Percentiles rank a stretch among this genome's conserved stretches.
phyloP scores from a whole-genome alignment of 1,140 invertebrate species.

The Drosophila ironensis region DNA sequence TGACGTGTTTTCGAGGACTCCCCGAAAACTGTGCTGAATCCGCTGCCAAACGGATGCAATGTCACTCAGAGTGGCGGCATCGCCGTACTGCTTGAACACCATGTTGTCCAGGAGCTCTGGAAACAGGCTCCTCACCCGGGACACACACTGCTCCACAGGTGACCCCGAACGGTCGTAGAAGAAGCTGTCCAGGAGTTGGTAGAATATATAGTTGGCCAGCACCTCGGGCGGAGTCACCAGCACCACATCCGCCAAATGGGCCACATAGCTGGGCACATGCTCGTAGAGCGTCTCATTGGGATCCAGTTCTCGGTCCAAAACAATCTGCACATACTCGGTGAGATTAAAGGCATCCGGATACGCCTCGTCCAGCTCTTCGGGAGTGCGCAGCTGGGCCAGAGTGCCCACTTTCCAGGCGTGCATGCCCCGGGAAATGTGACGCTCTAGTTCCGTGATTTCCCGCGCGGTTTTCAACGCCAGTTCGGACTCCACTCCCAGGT shows the following conservation, averaged over 20 bases:
- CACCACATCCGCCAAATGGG: conserved; percentile 32
- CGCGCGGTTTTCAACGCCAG: conserved; percentile 28
- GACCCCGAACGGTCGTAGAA: conserved; percentile 32
- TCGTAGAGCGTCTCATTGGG: conserved; percentile 47
- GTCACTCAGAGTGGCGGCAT: conserved; percentile 33
- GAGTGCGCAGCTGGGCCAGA: conserved; percentile 23
- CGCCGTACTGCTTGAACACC: conserved; percentile 45
- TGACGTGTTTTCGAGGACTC: conserved; percentile 18
- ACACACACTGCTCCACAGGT: conserved; percentile 43
- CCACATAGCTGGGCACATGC: conserved; percentile 54
- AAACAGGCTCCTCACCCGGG: conserved; percentile 37
- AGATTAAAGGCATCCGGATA: conserved; percentile 44
- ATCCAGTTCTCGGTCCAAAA: conserved; percentile 37
- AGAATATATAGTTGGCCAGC: conserved; percentile 63
- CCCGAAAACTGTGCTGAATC: conserved; percentile 48
- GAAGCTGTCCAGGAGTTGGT: conserved; percentile 56
- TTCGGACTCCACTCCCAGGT: conserved; percentile 31
- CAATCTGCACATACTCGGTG: conserved; percentile 43
- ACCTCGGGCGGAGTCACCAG: conserved; percentile 1
- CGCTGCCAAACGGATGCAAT: conserved; percentile 54
- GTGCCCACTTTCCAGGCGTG: conserved; percentile 24
- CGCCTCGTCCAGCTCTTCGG: conserved; percentile 17
- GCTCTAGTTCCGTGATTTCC: conserved; percentile 51
- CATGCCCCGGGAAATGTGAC: conserved; percentile 32
- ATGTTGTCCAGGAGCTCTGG: conserved; percentile 59